Evolutionary conservation across 2,888 invertebrate species (phyloP).

Genomic region (Cryptus viduatorius): DNA sequence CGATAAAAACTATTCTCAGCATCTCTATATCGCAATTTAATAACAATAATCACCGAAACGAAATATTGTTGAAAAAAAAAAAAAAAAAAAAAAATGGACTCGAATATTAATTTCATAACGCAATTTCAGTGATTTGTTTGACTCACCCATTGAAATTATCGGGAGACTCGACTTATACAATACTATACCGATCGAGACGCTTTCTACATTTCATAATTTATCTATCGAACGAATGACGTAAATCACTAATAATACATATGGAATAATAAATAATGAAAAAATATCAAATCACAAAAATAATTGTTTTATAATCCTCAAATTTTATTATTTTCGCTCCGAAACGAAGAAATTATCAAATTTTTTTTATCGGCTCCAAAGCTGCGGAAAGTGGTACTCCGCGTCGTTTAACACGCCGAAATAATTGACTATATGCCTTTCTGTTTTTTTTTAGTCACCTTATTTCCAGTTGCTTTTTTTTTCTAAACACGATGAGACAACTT

Average conservation of each 20-base stretch:
- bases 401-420: too few relatives aligned
- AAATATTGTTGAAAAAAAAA: not conserved
- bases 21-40: not conserved
- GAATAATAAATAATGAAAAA: too few relatives aligned
- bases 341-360: too few relatives aligned
- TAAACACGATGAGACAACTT: conserved; percentile 18
- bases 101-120: conserved; percentile 8
- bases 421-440: not conserved
- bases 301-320: too few relatives aligned
- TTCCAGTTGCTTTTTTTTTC: conserved; percentile 1
- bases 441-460: conserved; percentile 4
- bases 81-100: not conserved
- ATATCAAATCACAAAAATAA: too few relatives aligned
- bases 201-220: not conserved
- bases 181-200: not conserved
- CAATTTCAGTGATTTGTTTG: not conserved
- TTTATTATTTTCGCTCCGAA: too few relatives aligned
- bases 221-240: not conserved
- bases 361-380: too few relatives aligned
- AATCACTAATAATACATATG: not conserved
- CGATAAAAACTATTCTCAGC: conserved; percentile 40
- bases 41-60: not conserved
- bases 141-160: not conserved
- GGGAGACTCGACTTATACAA: not conserved
- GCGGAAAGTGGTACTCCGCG: too few relatives aligned